Percentiles rank a stretch among this genome's conserved stretches.
Evolutionary conservation across 1,140 invertebrate genomes (phyloP).

Genomic region (Oryzaephilus surinamensis): DNA sequence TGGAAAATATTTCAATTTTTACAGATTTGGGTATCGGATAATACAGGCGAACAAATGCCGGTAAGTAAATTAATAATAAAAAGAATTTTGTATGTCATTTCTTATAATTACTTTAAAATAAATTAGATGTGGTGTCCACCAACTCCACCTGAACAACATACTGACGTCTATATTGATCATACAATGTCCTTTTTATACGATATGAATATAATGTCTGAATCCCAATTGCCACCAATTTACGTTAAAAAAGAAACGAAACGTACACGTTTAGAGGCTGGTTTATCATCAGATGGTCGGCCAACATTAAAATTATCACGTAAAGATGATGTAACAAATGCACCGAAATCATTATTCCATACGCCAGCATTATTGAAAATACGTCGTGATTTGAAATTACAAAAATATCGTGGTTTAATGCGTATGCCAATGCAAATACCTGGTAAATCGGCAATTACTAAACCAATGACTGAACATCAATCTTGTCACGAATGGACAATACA

Average conservation of each 20-base stretch:
- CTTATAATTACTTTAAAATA: not conserved
- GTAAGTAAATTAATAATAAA: constrained; percentile 59
- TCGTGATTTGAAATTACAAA: constrained; percentile 44
- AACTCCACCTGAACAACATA: constrained; percentile 82
- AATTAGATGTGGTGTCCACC: constrained; percentile 88
- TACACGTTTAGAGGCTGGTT: constrained; percentile 50
- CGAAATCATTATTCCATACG: constrained; percentile 77
- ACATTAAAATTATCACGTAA: constrained; percentile 56
- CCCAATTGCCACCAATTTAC: constrained; percentile 75
- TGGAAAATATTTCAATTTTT: constrained; percentile 20
- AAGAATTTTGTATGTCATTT: not conserved
- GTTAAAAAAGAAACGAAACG: constrained; percentile 71
- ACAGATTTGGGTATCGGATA: constrained; percentile 57
- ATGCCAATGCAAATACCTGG: constrained; percentile 48
- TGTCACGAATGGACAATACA: constrained; percentile 78
- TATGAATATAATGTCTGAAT: constrained; percentile 67
- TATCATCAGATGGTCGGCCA: constrained; percentile 44
- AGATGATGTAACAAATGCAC: constrained; percentile 66
- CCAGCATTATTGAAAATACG: constrained; percentile 53
- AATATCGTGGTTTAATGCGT: constrained; percentile 53
- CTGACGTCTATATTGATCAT: constrained; percentile 84
- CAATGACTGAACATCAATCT: constrained; percentile 49
- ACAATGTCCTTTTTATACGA: constrained; percentile 79
- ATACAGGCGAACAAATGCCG: constrained; percentile 62
- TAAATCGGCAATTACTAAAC: constrained; percentile 44